Evolutionary conservation across 2,888 invertebrate species (phyloP).

Genomic region (Eupithecia insigniata): DNA sequence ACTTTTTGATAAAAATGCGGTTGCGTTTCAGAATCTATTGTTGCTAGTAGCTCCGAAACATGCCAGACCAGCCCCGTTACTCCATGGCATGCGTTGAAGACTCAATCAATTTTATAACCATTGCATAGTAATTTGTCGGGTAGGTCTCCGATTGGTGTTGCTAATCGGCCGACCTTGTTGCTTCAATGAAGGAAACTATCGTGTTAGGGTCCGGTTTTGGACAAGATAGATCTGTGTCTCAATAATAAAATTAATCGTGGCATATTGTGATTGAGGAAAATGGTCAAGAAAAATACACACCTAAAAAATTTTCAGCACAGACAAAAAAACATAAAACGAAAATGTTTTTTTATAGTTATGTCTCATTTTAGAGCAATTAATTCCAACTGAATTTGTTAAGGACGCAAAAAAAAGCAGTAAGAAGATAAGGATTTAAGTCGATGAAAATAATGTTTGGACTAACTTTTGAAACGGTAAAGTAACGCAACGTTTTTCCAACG

Average conservation of each 20-base stretch:
- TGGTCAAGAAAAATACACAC: background rate
- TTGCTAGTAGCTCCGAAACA: background rate
- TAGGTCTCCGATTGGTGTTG: constrained; percentile 27
- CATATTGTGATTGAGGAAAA: constrained; percentile 20
- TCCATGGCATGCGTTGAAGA: constrained; percentile 5
- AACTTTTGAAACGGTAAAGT: background rate
- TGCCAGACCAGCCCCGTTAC: constrained; percentile 14
- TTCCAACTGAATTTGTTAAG: background rate
- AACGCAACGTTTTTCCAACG: background rate
- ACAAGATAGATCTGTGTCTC: background rate
- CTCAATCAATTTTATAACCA: constrained; percentile 11
- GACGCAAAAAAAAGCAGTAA: no score
- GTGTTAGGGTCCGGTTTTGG: constrained; percentile 25
- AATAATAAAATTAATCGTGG: constrained; percentile 14
- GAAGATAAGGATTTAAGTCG: no score
- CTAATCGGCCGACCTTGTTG: constrained; percentile 52
- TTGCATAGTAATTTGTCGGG: constrained; percentile 5
- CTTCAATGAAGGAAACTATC: constrained; percentile 38
- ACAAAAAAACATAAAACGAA: background rate
- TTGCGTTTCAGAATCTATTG: background rate
- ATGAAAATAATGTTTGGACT: no score
- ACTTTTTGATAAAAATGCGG: no score
- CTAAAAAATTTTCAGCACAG: background rate
- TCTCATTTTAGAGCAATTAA: no score
- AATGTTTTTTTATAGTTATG: no score